Evolutionary conservation across 1,140 invertebrate genomes (phyloP), one percentile per base, ranked within the genome.

Genomic region (Acromyrmex charruanus): DNA sequence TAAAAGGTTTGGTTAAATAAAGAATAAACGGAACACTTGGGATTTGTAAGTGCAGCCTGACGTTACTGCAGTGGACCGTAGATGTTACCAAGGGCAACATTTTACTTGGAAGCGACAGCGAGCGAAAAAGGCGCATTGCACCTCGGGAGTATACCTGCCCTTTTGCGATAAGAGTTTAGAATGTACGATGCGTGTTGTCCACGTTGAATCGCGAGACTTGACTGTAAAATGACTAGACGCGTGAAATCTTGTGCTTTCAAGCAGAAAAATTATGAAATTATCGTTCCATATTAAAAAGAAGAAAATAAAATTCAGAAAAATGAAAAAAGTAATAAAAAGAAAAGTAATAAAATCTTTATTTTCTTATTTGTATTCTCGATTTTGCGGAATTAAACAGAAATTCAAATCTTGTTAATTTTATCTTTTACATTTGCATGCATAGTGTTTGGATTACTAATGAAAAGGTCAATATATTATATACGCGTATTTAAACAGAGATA

Each of bases 101-200:
- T 91, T 90, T 91, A 77, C 85, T 90, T 44, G 84, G 85, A 89
- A 89, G 72, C 69, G 87, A 69, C 79, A 81, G 55, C 49, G 74
- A 87, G 71, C 72, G 68, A 86, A 90, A 90, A 89, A 90, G 80
- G 31, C 49, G 53, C 77, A 63, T 75, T 74, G 35, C 74, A 81
- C 53, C 44, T 21, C 28, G 31, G n/a, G 59, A 87, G 79, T 88
- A 59, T 75, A 82, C 65, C 51, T 85, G 68, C 74, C 89, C 79
- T 91, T 91, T 90, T 85, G 75, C 79, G 81, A 68, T 74, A 88
- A 91, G 63, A 81, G 65, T 82, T 81, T 79, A 58, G 72, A 90
- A 88, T 69, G 61, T 63, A 49, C 14, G 84, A 89, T 59, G 58
- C 18, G 39, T 44, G n/a, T 68, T 28, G n/a, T 68, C 58, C 61